Conservation (phyloP, 2,113 vertebrate genomes). For the Phyllostomus discolor region DNA sequence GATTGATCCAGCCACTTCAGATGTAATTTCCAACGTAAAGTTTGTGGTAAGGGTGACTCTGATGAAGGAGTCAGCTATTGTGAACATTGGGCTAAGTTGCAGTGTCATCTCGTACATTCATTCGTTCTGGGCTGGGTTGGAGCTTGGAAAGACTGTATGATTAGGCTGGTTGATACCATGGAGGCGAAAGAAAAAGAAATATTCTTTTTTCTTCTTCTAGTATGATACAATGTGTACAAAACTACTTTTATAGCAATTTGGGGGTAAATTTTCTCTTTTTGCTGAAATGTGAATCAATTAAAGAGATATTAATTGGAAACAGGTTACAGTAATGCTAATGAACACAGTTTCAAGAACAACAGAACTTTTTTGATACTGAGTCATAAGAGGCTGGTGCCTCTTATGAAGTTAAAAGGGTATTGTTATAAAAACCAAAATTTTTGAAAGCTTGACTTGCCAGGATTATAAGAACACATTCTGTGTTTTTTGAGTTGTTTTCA, state of each 20-base stretch:
- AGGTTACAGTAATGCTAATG: neutral
- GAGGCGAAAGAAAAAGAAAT: neutral
- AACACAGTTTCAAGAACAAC: neutral
- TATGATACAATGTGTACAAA: neutral
- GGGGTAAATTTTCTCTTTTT: neutral
- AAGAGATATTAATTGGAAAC: neutral
- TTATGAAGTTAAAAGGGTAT: neutral
- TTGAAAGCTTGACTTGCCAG: neutral
- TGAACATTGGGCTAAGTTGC: neutral
- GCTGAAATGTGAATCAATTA: neutral
- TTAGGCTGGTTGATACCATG: neutral
- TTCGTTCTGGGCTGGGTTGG: neutral
- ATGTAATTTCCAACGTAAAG: conserved; percentile 61
- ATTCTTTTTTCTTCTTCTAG: neutral
- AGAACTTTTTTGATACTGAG: neutral
- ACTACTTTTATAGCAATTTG: neutral
- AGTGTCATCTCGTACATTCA: neutral
- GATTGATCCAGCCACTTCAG: conserved; percentile 15
- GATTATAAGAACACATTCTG: neutral
- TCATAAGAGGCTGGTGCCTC: neutral
- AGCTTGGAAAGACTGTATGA: conserved; percentile 15
- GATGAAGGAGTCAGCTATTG: conserved; percentile 2
- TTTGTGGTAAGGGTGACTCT: conserved; percentile 49
- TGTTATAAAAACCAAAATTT: neutral
- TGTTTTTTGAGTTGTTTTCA: neutral